Conservation (phyloP, 1,140 invertebrate species). For the Penaeus vannamei region DNA sequence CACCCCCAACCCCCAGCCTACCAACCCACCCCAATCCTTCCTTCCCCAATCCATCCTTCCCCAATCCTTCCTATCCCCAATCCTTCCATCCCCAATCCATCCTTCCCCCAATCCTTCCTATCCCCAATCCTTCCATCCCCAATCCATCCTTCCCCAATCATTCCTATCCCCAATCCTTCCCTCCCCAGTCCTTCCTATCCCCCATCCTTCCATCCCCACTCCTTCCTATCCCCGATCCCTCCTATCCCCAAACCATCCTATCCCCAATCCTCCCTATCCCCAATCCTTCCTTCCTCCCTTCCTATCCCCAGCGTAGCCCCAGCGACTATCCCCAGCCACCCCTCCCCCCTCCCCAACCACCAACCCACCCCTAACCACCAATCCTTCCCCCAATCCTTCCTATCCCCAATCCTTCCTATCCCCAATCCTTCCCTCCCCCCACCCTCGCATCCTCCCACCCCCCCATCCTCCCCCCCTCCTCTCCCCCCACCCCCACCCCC, state of each 20-base stretch:
- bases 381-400: background rate
- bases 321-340: background rate
- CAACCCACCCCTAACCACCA: too few species aligned
- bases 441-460: background rate
- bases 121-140: background rate
- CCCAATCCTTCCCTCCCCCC: too few species aligned
- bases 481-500: too few species aligned
- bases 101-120: background rate
- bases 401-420: background rate
- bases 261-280: background rate
- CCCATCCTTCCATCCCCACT: constrained; percentile 2
- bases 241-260: background rate
- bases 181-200: constrained; percentile 13
- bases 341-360: too few species aligned
- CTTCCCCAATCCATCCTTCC: background rate
- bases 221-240: too few species aligned
- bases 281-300: too few species aligned
- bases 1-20: background rate
- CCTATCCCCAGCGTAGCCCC: too few species aligned
- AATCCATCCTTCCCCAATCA: background rate
- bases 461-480: background rate
- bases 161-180: background rate
- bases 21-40: constrained; percentile 14
- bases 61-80: background rate
- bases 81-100: background rate